Evolutionary conservation across 2,888 invertebrate species (phyloP), one percentile per base, ranked within the genome.

Genomic region (Anodontia alba): DNA sequence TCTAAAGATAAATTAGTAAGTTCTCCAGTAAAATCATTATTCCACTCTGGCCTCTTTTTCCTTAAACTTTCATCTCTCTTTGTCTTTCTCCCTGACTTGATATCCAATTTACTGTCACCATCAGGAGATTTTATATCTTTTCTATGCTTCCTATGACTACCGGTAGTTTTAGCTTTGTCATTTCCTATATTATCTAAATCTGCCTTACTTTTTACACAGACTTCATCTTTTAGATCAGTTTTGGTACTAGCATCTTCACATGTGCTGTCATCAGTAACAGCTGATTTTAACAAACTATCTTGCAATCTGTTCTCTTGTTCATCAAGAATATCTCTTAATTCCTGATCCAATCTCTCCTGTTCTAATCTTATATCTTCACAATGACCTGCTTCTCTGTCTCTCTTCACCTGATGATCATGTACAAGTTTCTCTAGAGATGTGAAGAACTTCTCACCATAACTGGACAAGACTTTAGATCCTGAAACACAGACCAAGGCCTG

Each of bases 381-480:
- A 43, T 85, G 73, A 29, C 71, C 67, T 0, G 84, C 82, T 46
- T 87, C 88, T 43, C 74, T 73, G 71, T 92, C 91, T 46, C 92
- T 81, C 57, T 86, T 83, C 20, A 78, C 73, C 75, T 91, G 91
- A 54, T 89, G 87, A 10, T 87, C 73, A 31, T 57, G 57, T 1
- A 91, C 88, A 26, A 87, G 72, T 33, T 84, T 85, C 66, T 91
- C 89, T 10, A 92, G 74, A 2, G 87, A 78, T 57, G 72, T 43
- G 57, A 91, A 84, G 74, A 91, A 92, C 23, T 91, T 89, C 71
- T 89, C 88, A 7, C 91, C 91, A 87, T 88, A 92, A 29, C 84
- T 79, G 20, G 91, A 90, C 67, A 91, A 70, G 1, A 87, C 88
- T 31, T 76, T 78, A 8, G 85, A 78, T 54, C 85, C 85, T 85